Conservation (phyloP, 2,888 invertebrate species). For the Lithophane leautieri region DNA sequence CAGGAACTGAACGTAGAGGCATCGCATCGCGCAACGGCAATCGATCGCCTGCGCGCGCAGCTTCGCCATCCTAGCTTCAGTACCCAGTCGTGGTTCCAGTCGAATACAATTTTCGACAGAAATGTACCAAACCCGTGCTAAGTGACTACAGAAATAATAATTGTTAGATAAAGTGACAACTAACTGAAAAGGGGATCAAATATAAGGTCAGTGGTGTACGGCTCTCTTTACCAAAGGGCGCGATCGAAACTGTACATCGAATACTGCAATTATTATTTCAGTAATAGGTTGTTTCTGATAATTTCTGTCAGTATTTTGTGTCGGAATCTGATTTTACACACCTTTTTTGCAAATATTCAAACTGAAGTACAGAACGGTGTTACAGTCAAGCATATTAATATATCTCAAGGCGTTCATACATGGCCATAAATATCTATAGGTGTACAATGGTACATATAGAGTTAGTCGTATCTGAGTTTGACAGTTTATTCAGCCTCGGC, state of each 20-base stretch:
- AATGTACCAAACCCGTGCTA: slow-evolving; percentile 86
- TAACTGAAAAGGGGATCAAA: slow-evolving; percentile 64
- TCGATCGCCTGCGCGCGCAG: slow-evolving; percentile 89
- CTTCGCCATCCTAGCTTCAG: slow-evolving; percentile 82
- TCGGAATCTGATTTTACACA: neutral
- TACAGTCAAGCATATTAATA: slow-evolving; percentile 23
- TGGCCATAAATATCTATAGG: slow-evolving; percentile 37
- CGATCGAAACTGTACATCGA: slow-evolving; percentile 49
- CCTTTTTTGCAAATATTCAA: slow-evolving; percentile 6
- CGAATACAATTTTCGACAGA: slow-evolving; percentile 85
- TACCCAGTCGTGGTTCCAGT: slow-evolving; percentile 80
- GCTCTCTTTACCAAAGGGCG: slow-evolving; percentile 17
- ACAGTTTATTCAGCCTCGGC: slow-evolving; percentile 45
- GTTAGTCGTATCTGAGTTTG: slow-evolving; percentile 47
- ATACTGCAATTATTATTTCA: slow-evolving; percentile 53
- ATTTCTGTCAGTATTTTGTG: slow-evolving; percentile 14
- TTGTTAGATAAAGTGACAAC: slow-evolving; percentile 67
- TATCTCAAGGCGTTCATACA: slow-evolving; percentile 32
- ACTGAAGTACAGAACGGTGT: neutral
- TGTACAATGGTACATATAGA: slow-evolving; percentile 7
- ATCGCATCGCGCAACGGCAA: slow-evolving; percentile 85
- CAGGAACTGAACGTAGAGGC: slow-evolving; percentile 79
- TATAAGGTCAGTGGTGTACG: slow-evolving; percentile 75
- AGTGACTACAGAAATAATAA: slow-evolving; percentile 79
- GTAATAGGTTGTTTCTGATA: slow-evolving; percentile 38